These are phyloP conservation scores for Anser brachyrhynchus DNA, from an alignment of 2,113 vertebrate species.

Conservation along the genomic window DNA sequence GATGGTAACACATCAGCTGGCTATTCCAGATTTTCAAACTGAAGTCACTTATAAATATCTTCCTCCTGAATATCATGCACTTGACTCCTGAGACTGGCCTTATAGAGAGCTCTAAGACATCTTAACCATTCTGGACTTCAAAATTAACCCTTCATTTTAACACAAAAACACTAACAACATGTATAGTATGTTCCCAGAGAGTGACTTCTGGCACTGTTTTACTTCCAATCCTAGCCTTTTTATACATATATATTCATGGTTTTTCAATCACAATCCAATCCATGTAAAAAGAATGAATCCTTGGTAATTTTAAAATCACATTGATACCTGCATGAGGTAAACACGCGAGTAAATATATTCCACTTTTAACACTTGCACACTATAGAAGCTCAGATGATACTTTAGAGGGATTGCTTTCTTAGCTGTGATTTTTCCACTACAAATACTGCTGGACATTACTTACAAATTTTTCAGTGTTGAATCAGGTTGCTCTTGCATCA, in stretches of 20 bases:
- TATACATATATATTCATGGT: not conserved
- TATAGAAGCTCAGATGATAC: slow-evolving; percentile 1
- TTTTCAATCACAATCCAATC: not conserved
- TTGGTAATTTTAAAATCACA: slow-evolving; percentile 20
- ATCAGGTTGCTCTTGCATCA: slow-evolving; percentile 49
- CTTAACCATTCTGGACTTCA: slow-evolving; percentile 17
- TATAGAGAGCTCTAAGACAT: rapidly evolving
- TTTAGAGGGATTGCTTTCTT: not conserved
- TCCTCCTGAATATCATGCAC: not conserved
- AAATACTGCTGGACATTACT: slow-evolving; percentile 11
- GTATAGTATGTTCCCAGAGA: not conserved
- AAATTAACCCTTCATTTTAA: not conserved
- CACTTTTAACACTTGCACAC: not conserved
- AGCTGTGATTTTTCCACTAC: slow-evolving; percentile 23
- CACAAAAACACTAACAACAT: not conserved
- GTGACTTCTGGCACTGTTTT: slow-evolving; percentile 6
- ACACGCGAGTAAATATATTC: not conserved
- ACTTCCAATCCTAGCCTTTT: not conserved
- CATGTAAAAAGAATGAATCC: not conserved
- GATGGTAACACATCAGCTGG: not conserved
- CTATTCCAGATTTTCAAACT: not conserved
- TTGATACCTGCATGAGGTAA: not conserved
- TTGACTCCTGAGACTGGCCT: not conserved
- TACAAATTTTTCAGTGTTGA: slow-evolving; percentile 20
- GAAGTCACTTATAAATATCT: not conserved